Evolutionary conservation across 2,797 vertebrate genomes (phyloP).

Genomic region (Sebastes glaucus): DNA sequence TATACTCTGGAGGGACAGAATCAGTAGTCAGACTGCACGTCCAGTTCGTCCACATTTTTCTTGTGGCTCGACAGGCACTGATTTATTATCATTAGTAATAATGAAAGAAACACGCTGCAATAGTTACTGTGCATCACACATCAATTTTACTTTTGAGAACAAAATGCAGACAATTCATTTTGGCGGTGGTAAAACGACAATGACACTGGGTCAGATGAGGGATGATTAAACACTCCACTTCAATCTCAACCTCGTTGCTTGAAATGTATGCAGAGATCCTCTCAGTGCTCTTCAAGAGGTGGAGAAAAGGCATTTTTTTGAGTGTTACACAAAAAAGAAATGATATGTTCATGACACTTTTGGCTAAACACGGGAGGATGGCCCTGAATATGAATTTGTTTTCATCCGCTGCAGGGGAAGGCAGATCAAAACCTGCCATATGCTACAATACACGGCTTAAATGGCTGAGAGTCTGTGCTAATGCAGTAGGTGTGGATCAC

Average conservation of each 20-base stretch:
- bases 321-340: constrained; percentile 69
- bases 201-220: constrained; percentile 72
- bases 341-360: constrained; percentile 63
- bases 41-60: constrained; percentile 30
- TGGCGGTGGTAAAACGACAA: constrained; percentile 65
- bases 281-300: constrained; percentile 54
- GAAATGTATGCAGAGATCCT: constrained; percentile 72
- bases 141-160: constrained; percentile 67
- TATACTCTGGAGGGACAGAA: constrained; percentile 17
- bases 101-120: constrained; percentile 62
- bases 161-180: constrained; percentile 73
- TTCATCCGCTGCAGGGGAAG: constrained; percentile 46
- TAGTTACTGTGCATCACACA: constrained; percentile 57
- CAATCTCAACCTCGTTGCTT: constrained; percentile 54
- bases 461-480: constrained; percentile 45
- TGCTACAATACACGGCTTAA: constrained; percentile 59
- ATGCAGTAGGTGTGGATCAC: constrained; percentile 54
- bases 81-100: constrained; percentile 63
- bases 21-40: constrained; percentile 49
- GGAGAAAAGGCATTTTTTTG: constrained; percentile 46
- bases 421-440: constrained; percentile 66
- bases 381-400: constrained; percentile 66
- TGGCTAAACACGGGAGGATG: constrained; percentile 57
- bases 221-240: constrained; percentile 75
- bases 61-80: constrained; percentile 36